A percentile compares a stretch with the other conserved stretches of the same genome.
Conservation (phyloP, 1,140 invertebrate species). For the Chionoecetes opilio region DNA sequence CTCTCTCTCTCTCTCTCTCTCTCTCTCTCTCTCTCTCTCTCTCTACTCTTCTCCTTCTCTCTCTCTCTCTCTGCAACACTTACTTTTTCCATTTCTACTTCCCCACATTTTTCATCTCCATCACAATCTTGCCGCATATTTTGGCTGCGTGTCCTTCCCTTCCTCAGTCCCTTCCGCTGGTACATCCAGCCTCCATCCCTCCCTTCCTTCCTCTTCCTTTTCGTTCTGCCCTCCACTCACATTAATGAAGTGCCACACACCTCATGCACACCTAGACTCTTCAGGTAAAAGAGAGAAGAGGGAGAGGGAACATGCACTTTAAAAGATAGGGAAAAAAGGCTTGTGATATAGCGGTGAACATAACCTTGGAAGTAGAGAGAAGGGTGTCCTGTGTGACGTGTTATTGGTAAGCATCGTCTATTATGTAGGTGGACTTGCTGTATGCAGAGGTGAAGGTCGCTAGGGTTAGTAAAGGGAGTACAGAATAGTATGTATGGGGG, state of each 20-base stretch:
- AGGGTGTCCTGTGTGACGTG: not conserved
- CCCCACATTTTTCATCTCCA: not conserved
- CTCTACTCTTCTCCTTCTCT: no score
- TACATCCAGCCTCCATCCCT: not conserved
- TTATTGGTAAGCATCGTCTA: not conserved
- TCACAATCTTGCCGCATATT: not conserved
- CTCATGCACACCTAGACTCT: not conserved
- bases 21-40: no score
- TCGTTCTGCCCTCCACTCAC: not conserved
- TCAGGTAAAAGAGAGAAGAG: no score
- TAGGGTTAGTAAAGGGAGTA: no score
- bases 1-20: no score
- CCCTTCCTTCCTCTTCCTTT: not conserved
- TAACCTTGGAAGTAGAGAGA: no score
- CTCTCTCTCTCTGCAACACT: no score
- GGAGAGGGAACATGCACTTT: not conserved
- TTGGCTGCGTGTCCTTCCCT: not conserved
- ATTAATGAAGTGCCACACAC: not conserved
- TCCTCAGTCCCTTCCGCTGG: not conserved
- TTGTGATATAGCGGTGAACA: not conserved
- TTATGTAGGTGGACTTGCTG: no score
- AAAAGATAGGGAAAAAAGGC: not conserved
- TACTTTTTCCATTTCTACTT: no score
- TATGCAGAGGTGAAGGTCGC: no score
- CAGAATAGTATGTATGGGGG: no score